Base-by-base conservation (phyloP, 2,113 vertebrate genomes). In the Eonycteris spelaea region DNA sequence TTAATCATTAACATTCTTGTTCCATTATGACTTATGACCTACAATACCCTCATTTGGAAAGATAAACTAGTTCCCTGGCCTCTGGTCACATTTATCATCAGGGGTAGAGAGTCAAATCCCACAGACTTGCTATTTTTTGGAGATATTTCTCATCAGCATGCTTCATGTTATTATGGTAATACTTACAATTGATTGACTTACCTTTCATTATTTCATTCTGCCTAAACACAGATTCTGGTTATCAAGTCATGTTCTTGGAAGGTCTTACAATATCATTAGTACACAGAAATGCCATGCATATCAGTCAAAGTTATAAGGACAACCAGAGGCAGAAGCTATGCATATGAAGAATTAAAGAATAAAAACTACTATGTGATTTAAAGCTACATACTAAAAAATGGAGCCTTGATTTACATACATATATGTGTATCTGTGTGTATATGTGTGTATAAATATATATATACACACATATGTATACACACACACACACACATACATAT, bases 301-400 rank as follows among this genome's bases (percentile, higher is more conserved):
- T 70, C 63, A 71, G 38, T 68, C 43, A 65, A 26, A 80, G 12
- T 70, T 73, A 77, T 78, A 95, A 85, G 40, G 40, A 65, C 6
- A 95, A 94, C 19, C 30, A 86, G 73, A 70, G 53, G 59, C 22
- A 94, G 43, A 79, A 85, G n/a, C 57, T 82, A 45, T 16, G 51
- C 11, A n/a, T 45, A 80, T 24, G 18, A 35, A 93, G n/a, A 88
- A 94, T 0, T 38, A 73, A 91, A 86, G 22, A 91, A 7, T 77
- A 93, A 97, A 97, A 90, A 28, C 40, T 75, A 83, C 19, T 65
- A 43, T 5, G n/a, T 68, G 51, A 89, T 78, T 73, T 96, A 85
- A 59, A 92, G 14, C 63, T 88, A 45, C 43, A 71, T 11, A 86
- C 28, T 83, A 86, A 75, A 30, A 71, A 93, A 86, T 59, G 22